Conservation (phyloP, 2,888 invertebrate genomes). For the Meiosimyza platycephala region DNA sequence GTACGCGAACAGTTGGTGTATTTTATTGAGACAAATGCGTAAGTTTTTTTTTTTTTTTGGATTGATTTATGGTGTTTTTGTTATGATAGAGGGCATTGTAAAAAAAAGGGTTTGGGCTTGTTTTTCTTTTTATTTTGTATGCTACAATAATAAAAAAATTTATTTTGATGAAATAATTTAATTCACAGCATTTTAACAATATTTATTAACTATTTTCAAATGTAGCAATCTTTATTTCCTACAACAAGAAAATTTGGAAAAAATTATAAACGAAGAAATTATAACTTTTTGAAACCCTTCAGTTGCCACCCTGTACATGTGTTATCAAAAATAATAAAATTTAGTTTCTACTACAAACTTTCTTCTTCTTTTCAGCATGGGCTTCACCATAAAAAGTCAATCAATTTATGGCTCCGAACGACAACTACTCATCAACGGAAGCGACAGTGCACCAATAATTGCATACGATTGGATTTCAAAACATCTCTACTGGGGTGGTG, state of each 20-base stretch:
- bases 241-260: too few species aligned
- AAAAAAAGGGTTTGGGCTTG: neutral
- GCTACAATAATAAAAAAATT: neutral
- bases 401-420: constrained; percentile 72
- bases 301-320: too few species aligned
- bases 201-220: too few species aligned
- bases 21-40: constrained; percentile 72
- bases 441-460: constrained; percentile 75
- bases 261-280: too few species aligned
- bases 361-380: constrained; percentile 50
- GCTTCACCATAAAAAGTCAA: constrained; percentile 74
- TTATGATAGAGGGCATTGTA: neutral
- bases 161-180: neutral
- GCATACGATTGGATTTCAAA: constrained; percentile 86
- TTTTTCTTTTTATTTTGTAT: neutral
- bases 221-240: too few species aligned
- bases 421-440: constrained; percentile 71
- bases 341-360: neutral
- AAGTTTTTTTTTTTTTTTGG: constrained; percentile 40
- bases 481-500: constrained; percentile 86
- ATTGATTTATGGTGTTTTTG: constrained; percentile 6
- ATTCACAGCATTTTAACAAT: too few species aligned
- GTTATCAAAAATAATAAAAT: neutral
- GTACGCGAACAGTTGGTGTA: constrained; percentile 72
- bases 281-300: too few species aligned